Base-by-base conservation (phyloP, 2,888 invertebrate species). In the Plebejus anna region DNA sequence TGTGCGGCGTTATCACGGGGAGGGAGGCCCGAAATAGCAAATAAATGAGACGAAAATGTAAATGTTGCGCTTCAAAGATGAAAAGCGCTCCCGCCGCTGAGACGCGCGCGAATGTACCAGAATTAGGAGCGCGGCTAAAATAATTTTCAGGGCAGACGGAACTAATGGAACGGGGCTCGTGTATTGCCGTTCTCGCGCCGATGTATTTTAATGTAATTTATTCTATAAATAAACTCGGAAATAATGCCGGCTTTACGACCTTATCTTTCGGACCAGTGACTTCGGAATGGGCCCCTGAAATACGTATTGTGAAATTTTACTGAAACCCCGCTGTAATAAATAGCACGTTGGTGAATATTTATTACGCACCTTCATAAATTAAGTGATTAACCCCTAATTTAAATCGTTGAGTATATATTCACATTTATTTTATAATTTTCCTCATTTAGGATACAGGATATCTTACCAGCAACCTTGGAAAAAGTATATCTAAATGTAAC, bases 31-130 rank as follows among this genome's bases (percentile, higher is more conserved):
- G 91, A 94, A 94, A 94, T 94, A 94, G 94, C 94, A 92, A 92
- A 93, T 94, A 94, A 94, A 94, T 94, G 94, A 94, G 94, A 92
- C 94, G 94, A 94, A 94, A 94, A 94, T 94, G 94, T 94, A 94
- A 94, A 94, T 94, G 94, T 92, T 90, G 91, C 92, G 94, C 91
- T 92, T 91, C 90, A 89, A 89, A 94, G 92, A 94, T 93, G 94
- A 94, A 94, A 93, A 93, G 92, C 86, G 91, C 87, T 86, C 87
- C 88, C 89, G 89, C 87, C 90, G 91, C 89, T 90, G 92, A 91
- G 92, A 90, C 91, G 91, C 88, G 89, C 90, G 91, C 91, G 90
- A 92, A 94, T 93, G 92, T 93, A 92, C 89, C 92, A 91, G 89
- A 93, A 93, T 93, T 92, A 91, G 92, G 89, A 87, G 87, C 86